Base-by-base conservation (phyloP, 30 jellyfish, hydroid and myxozoan genomes). In the Phacellophora camtschatica region DNA sequence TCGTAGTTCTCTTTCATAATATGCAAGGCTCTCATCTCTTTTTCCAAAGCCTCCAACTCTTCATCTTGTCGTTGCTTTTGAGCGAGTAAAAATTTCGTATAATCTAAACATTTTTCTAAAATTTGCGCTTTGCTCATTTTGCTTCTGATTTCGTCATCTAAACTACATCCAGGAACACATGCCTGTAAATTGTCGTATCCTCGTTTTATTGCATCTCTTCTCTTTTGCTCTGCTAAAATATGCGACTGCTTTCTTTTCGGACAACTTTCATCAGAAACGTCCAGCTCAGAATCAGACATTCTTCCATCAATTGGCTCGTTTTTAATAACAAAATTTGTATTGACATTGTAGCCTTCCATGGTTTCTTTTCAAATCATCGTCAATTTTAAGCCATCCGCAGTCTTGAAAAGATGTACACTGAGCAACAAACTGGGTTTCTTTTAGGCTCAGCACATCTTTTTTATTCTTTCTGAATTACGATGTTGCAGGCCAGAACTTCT, bases 71-170 rank as follows among this genome's bases (percentile, higher is more conserved):
- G 49, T 42, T 81, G 85, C 19, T 68, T 68, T 41, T 81, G 70
- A 30, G 30, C 34, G 37, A 66, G 19, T 0, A 81, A 31, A 16
- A 2, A 25, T 39, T 81, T 59, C 27, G 67, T 81, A 54, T 81
- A 48, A 4, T 64, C 77, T 33, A 66, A 24, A 3, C 85, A 65
- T 83, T 77, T 82, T 35, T 90, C 94, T 64, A 89, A 62, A 33
- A 89, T 65, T 53, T 81, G 95, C 0, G 97, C 97, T 46, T 89
- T 82, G 59, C 97, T 82, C 50, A 90, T 69, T 54, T 81, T 88
- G 31, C 49, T 43, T 12, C 64, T 77, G 31, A 53, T 53, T 45
- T 31, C 37, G 39, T 20, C 72, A 7, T 85, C 86, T 10, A 32
- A 32, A 39, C 45, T 46, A 78, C 88, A 76, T 11, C 95, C 97